These are phyloP conservation scores for Zaprionus kolodkinae DNA, from an alignment of 1,140 invertebrate genomes.

Conservation along the genomic window DNA sequence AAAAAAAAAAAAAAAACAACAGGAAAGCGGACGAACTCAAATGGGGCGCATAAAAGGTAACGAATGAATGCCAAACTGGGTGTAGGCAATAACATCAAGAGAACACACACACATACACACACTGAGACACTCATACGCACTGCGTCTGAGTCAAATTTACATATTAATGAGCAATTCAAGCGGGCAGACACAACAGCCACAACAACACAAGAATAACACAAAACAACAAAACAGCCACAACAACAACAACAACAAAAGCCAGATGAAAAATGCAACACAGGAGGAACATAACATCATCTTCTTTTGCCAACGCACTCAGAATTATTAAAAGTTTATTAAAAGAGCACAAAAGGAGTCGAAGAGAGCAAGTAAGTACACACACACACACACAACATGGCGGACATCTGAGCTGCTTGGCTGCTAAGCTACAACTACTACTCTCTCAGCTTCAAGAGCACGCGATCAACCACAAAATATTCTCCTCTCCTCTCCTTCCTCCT, in stretches of 20 bases:
- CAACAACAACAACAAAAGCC: slow-evolving; percentile 25
- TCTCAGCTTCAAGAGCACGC: slow-evolving; percentile 1
- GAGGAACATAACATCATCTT: slow-evolving; percentile 40
- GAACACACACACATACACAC: slow-evolving; percentile 10
- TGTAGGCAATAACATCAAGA: slow-evolving; percentile 16
- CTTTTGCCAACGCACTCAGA: slow-evolving; percentile 40
- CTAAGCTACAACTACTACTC: slow-evolving; percentile 13
- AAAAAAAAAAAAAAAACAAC: slow-evolving; percentile 22
- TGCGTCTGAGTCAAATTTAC: slow-evolving; percentile 63
- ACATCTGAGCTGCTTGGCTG: slow-evolving; percentile 4
- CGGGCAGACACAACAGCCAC: slow-evolving; percentile 18
- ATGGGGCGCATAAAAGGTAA: slow-evolving; percentile 39
- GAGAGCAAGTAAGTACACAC: slow-evolving; percentile 10
- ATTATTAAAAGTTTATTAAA: slow-evolving; percentile 64
- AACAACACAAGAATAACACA: slow-evolving; percentile 31
- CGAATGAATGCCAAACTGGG: slow-evolving; percentile 24
- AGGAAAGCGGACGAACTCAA: slow-evolving; percentile 7
- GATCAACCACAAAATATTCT: background rate
- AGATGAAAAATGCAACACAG: slow-evolving; percentile 72
- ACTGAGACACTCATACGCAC: slow-evolving; percentile 26
- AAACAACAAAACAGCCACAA: slow-evolving; percentile 10
- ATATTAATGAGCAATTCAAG: slow-evolving; percentile 64
- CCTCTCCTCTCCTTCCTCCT: background rate
- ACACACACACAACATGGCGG: slow-evolving; percentile 36
- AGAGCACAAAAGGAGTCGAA: slow-evolving; percentile 49